A percentile compares a stretch with the other conserved stretches of the same genome.
These are phyloP conservation scores for Sprattus sprattus DNA, from an alignment of 2,113 vertebrate species.

Conservation along the genomic window DNA sequence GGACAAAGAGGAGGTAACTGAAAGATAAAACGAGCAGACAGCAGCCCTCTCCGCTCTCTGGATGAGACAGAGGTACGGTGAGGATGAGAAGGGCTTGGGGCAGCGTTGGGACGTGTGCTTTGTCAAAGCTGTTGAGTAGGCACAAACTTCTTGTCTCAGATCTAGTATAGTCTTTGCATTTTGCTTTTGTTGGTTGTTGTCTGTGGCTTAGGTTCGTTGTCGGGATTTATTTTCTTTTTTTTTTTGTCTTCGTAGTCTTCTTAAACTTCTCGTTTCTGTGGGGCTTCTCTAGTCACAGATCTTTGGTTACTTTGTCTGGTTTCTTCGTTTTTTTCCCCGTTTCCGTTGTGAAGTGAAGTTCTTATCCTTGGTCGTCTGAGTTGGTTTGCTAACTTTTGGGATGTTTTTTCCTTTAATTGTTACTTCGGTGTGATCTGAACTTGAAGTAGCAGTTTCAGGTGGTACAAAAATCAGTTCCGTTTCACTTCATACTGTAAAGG, in stretches of 20 bases:
- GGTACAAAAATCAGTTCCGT: slow-evolving; percentile 97
- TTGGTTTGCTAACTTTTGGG: slow-evolving; percentile 62
- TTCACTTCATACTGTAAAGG: slow-evolving; percentile 96
- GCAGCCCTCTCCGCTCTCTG: slow-evolving; percentile 88
- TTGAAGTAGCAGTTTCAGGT: slow-evolving; percentile 99
- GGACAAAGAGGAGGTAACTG: slow-evolving; percentile 29
- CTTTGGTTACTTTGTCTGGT: slow-evolving; percentile 83
- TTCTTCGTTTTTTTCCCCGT: slow-evolving; percentile 67
- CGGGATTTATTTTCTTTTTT: not conserved
- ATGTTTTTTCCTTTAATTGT: slow-evolving; percentile 67
- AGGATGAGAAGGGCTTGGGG: slow-evolving; percentile 98
- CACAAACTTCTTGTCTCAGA: slow-evolving; percentile 99
- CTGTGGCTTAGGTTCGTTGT: slow-evolving; percentile 55
- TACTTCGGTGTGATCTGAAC: slow-evolving; percentile 94
- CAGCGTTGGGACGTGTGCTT: slow-evolving; percentile 99
- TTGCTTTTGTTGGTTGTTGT: slow-evolving; percentile 70
- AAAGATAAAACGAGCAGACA: slow-evolving; percentile 81
- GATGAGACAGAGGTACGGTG: slow-evolving; percentile 82
- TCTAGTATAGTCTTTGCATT: slow-evolving; percentile 89
- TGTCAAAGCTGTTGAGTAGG: slow-evolving; percentile 99
- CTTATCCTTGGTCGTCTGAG: slow-evolving; percentile 55
- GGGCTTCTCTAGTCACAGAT: slow-evolving; percentile 63
- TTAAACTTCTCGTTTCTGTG: slow-evolving; percentile 83
- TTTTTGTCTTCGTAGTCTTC: slow-evolving; percentile 65
- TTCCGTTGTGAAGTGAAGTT: slow-evolving; percentile 64